phyloP scores from a whole-genome alignment of 2,113 vertebrate genomes.

The Ophthalmotilapia sp. region DNA sequence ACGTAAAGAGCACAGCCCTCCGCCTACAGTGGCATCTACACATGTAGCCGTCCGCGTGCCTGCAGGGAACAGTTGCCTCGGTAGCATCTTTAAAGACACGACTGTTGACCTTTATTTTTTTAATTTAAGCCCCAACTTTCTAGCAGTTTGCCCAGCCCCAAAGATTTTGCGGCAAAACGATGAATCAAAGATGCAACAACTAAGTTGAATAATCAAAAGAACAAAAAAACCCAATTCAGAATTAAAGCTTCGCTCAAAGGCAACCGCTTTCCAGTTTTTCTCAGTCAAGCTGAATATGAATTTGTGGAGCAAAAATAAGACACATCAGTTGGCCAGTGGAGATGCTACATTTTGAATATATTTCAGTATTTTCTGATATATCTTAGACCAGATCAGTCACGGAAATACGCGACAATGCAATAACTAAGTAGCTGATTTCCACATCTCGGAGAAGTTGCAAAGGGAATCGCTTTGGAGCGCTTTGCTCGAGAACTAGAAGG shows the following conservation, averaged over 20 bases:
- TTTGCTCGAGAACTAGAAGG: background rate
- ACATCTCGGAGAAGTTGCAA: background rate
- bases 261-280: background rate
- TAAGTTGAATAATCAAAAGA: background rate
- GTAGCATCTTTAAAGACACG: background rate
- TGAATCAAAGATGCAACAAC: background rate
- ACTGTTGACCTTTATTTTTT: background rate
- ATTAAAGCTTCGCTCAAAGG: background rate
- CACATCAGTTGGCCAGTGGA: background rate
- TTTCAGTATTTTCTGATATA: background rate
- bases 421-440: background rate
- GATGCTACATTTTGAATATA: background rate
- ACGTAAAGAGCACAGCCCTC: background rate
- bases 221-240: fast-evolving
- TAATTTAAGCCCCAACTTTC: background rate
- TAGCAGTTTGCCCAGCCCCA: background rate
- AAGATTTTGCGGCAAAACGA: background rate
- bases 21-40: background rate
- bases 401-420: background rate
- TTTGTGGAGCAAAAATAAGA: background rate
- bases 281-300: background rate
- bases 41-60: background rate
- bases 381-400: background rate
- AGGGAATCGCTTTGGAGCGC: background rate
- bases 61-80: background rate